These are phyloP conservation scores for Otolemur crassicaudatus DNA, from an alignment of 2,797 vertebrate genomes.

Conservation along the genomic window DNA sequence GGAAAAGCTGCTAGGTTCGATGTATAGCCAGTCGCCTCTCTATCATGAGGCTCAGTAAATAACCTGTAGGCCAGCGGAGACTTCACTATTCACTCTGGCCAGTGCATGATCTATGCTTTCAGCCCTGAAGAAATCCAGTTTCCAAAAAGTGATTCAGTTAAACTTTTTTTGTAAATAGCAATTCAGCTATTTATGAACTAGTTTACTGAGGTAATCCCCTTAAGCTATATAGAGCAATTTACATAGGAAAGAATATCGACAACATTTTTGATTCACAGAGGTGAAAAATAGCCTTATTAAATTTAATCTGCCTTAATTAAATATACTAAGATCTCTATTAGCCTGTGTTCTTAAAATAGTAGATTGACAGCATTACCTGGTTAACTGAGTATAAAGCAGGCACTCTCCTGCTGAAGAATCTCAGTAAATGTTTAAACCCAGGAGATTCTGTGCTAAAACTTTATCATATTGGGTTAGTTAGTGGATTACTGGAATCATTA, in stretches of 20 bases:
- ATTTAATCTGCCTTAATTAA: constrained; percentile 63
- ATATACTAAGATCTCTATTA: constrained; percentile 56
- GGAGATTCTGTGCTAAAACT: neutral
- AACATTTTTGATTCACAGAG: constrained; percentile 50
- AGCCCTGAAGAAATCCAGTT: constrained; percentile 63
- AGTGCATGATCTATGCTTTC: constrained; percentile 28
- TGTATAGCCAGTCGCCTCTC: constrained; percentile 16
- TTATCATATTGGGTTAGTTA: constrained; percentile 24
- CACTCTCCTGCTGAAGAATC: constrained; percentile 35
- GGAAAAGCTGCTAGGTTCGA: constrained; percentile 59
- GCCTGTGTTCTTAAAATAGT: constrained; percentile 61
- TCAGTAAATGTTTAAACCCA: constrained; percentile 37
- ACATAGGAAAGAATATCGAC: constrained; percentile 60
- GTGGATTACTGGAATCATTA: constrained; percentile 25
- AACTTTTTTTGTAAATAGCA: constrained; percentile 57
- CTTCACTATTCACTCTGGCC: constrained; percentile 46
- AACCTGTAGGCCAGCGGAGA: constrained; percentile 54
- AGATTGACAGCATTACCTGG: neutral
- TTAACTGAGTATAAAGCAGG: constrained; percentile 25
- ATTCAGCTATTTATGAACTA: constrained; percentile 51
- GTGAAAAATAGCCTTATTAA: constrained; percentile 54
- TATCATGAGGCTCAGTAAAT: constrained; percentile 69
- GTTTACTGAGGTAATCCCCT: constrained; percentile 55
- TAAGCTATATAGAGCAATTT: constrained; percentile 52
- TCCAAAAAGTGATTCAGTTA: constrained; percentile 54